Base-by-base conservation (phyloP, 1,140 invertebrate genomes). In the Drosophila mojavensis region DNA sequence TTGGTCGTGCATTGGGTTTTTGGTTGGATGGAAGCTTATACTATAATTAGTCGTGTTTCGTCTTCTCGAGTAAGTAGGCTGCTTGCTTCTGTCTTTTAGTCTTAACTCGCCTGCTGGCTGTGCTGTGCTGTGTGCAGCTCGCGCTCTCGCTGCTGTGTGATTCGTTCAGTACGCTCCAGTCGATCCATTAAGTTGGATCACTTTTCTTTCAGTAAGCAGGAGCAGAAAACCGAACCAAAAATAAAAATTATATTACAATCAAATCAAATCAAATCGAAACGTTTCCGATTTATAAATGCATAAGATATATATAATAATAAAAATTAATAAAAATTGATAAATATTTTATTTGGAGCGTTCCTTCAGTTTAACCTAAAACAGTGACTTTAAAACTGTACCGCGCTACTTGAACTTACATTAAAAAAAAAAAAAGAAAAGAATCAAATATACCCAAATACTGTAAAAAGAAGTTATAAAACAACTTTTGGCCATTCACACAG, bases 21-120 rank as follows among this genome's bases (percentile, higher is more conserved):
- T 75, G 75, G 83, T 73, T 88, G 77, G 65, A 73, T 90, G 79
- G 36, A 79, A 91, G 88, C 76, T 91, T 91, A 90, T 91, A 91
- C 78, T 91, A 91, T 91, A 91, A 90, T 91, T 91, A 92, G 91
- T 92, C 82, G 88, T 86, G 77, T 91, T 89, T 77, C 85, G 91
- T 90, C 91, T 91, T 83, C 88, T 82, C 79, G 79, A 92, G 91
- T 92, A 91, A 92, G 90, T 91, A 83, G 91, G 66, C 69, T 75
- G 60, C 30, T 69, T 75, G 60, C 30, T 69, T 69, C 59, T 59
- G 64, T 56, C 50, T 70, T 62, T 39, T 33, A 54, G 65, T 78
- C 64, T 79, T 56, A 60, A 67, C 51, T 39, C 56, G 68, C 17
- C 47, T 64, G 70, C 41, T 71, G 55, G 28, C 59, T 66, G 56